Base-by-base conservation (phyloP, 2,888 invertebrate species). In the Ochropleura plecta region DNA sequence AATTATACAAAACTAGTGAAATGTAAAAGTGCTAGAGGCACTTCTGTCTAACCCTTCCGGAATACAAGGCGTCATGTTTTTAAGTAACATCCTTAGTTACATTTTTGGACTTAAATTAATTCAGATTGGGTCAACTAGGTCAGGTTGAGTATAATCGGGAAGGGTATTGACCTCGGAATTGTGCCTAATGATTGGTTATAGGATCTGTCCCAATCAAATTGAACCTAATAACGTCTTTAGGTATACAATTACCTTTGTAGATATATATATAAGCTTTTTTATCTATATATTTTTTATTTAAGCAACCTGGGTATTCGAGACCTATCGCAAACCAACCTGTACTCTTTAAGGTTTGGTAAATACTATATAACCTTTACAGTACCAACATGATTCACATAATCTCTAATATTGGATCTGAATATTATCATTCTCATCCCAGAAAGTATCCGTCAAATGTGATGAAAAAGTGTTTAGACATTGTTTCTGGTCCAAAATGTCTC, bases 191-290 rank as follows among this genome's bases (percentile, higher is more conserved):
- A 75, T 79, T 65, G 78, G 59, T 59, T 75, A 64, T 40, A 68
- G 63, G 75, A 68, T 81, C 51, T 16, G 48, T 40, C 53, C 44
- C 18, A 49, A 65, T 79, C 68, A 81, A 68, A 79, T 81, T 65
- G n/a, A 53, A 68, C 16, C 59, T 75, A 68, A 81, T 80, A 59
- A 20, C 62, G 16, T 57, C 64, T n/a, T 53, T 16, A 57, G 60
- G 64, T 66, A 44, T 60, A 49, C 30, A 72, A 65, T 60, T 60
- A 44, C 42, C n/a, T n/a, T 20, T n/a, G 42, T n/a, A 30, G 8
- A 16, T 6, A 30, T n/a, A n/a, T n/a, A n/a, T n/a, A n/a, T n/a
- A n/a, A n/a, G n/a, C 30, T 30, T 30, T 30, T 30, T 30, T 30
- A 30, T 30, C 30, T 30, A 30, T 30, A 30, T 30, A 30, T 30